Evolutionary conservation across 1,140 invertebrate genomes (phyloP).

Genomic region (Euura saliciscinereae): DNA sequence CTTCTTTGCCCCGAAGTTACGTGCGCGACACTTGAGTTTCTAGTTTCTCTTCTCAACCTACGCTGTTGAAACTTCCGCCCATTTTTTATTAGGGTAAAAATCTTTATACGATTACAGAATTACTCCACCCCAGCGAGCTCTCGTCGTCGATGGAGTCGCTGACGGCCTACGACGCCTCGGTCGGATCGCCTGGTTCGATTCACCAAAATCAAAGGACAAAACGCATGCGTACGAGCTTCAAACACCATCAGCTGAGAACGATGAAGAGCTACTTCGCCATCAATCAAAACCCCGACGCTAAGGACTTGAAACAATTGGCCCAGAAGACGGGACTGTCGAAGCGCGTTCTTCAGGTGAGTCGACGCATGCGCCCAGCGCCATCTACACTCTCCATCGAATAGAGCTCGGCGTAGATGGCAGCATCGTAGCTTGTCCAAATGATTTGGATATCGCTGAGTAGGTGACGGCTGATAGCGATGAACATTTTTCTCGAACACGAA

Average conservation of each 20-base stretch:
- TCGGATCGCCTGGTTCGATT: constrained; percentile 71
- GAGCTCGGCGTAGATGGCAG: too few relatives aligned
- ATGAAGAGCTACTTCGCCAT: constrained; percentile 98
- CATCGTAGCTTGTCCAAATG: too few relatives aligned
- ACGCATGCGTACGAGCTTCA: constrained; percentile 95
- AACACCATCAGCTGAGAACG: constrained; percentile 94
- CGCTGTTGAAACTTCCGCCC: too few relatives aligned
- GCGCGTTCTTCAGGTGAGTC: constrained; percentile 88
- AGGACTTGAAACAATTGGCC: constrained; percentile 92
- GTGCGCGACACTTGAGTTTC: not conserved
- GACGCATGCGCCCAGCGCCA: not conserved
- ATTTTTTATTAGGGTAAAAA: not conserved
- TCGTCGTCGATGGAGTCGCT: constrained; percentile 80
- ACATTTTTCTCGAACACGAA: not conserved
- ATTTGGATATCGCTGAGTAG: too few relatives aligned
- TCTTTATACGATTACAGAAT: constrained; percentile 60
- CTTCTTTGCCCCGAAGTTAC: not conserved
- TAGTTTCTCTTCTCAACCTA: not conserved
- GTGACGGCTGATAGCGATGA: not conserved
- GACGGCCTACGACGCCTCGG: constrained; percentile 72
- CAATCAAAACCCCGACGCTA: constrained; percentile 97
- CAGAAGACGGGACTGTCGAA: constrained; percentile 97
- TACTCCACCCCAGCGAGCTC: constrained; percentile 74
- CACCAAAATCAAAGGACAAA: constrained; percentile 75
- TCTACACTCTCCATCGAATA: not conserved